Conservation (phyloP, 1,140 invertebrate species). For the Panonychus citri region DNA sequence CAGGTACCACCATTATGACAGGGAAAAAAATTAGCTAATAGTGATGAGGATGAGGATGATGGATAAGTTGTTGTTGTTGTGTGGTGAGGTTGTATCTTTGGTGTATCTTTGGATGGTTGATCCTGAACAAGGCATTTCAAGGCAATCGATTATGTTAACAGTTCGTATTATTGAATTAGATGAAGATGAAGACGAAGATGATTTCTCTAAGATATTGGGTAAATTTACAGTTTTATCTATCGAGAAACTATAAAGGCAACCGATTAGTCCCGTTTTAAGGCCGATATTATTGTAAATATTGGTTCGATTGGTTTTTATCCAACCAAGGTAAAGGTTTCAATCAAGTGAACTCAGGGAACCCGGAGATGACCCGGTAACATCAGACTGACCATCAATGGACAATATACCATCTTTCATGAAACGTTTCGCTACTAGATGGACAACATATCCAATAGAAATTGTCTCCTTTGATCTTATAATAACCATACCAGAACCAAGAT, state of each 20-base stretch:
- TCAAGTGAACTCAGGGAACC: conserved; percentile 57
- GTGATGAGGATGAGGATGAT: too few relatives aligned
- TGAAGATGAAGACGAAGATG: conserved; percentile 8
- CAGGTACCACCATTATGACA: conserved; percentile 60
- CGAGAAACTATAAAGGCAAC: conserved; percentile 51
- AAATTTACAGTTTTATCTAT: conserved; percentile 39
- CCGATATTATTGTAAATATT: conserved; percentile 68
- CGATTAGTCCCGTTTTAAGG: conserved; percentile 48
- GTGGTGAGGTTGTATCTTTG: too few relatives aligned
- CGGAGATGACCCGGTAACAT: conserved; percentile 49
- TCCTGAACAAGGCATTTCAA: conserved; percentile 25
- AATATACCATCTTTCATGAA: conserved; percentile 62
- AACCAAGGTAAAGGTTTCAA: conserved; percentile 57
- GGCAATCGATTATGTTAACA: conserved; percentile 8
- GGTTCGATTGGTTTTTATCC: conserved; percentile 33
- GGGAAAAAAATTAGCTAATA: too few relatives aligned
- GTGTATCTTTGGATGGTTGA: too few relatives aligned
- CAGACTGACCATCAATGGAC: conserved; percentile 50
- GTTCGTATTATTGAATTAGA: conserved; percentile 19
- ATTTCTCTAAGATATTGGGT: conserved; percentile 10
- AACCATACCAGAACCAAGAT: conserved; percentile 41
- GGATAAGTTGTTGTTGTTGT: too few relatives aligned
- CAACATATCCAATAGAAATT: conserved; percentile 45
- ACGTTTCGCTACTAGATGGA: conserved; percentile 52
- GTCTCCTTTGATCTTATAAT: conserved; percentile 45